Evolutionary conservation across 2,888 invertebrate species (phyloP).

Genomic region (Dilophus febrilis): DNA sequence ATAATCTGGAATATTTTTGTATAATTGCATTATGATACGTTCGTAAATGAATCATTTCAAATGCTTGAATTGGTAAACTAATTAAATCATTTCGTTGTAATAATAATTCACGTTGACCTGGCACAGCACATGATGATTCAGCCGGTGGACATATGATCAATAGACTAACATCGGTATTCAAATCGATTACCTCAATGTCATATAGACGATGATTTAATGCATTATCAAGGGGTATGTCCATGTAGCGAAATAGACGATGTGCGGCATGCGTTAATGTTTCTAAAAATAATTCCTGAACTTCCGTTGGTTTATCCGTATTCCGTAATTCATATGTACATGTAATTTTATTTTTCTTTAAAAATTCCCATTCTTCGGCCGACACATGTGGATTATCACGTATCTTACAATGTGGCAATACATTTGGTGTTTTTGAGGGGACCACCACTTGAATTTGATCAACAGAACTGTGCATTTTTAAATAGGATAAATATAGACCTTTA

Average conservation of each 20-base stretch:
- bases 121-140: constrained; percentile 82
- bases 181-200: constrained; percentile 84
- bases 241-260: constrained; percentile 57
- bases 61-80: constrained; percentile 82
- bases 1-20: constrained; percentile 78
- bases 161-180: constrained; percentile 79
- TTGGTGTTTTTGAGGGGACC: constrained; percentile 82
- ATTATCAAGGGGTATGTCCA: constrained; percentile 57
- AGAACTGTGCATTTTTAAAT: constrained; percentile 90
- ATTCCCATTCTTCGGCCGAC: constrained; percentile 93
- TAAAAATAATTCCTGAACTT: constrained; percentile 66
- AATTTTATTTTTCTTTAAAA: constrained; percentile 48
- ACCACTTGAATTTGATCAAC: constrained; percentile 88
- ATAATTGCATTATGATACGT: constrained; percentile 87
- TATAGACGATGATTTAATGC: constrained; percentile 66
- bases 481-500: constrained; percentile 85
- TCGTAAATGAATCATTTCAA: constrained; percentile 86
- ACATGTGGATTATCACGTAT: constrained; percentile 91
- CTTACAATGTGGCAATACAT: constrained; percentile 85
- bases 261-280: constrained; percentile 59
- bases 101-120: constrained; percentile 69
- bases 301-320: constrained; percentile 38
- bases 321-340: constrained; percentile 26
- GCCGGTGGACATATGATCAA: constrained; percentile 83
- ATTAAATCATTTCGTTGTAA: constrained; percentile 71